phyloP scores from a whole-genome alignment of 2,888 invertebrate genomes.

The Torymus aiolomorphi region DNA sequence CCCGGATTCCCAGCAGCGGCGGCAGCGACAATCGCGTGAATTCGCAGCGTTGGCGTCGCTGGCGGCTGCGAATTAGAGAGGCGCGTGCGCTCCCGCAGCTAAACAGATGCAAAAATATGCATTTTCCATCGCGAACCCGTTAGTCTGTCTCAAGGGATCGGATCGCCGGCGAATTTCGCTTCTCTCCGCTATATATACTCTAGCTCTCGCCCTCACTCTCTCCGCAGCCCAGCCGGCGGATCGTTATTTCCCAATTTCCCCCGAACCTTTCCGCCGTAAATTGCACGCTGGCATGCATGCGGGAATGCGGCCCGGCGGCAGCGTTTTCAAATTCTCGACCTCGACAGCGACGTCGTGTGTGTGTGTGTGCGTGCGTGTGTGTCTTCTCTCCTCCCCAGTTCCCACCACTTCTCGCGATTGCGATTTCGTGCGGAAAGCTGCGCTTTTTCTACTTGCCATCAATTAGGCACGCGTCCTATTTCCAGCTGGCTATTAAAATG shows the following conservation, averaged over 20 bases:
- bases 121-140: constrained; percentile 45
- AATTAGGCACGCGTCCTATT: constrained; percentile 34
- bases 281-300: constrained; percentile 40
- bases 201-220: neutral
- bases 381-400: neutral
- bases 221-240: constrained; percentile 40
- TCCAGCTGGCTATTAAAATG: constrained; percentile 27
- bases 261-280: constrained; percentile 28
- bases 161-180: constrained; percentile 1
- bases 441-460: constrained; percentile 19
- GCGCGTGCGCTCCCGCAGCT: neutral
- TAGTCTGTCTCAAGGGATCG: constrained; percentile 34
- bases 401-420: constrained; percentile 1
- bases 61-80: constrained; percentile 37
- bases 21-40: constrained; percentile 1
- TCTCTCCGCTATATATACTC: neutral
- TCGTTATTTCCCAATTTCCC: constrained; percentile 63
- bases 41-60: neutral
- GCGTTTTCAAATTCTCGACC: constrained; percentile 26
- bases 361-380: too few species aligned
- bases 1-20: too few species aligned
- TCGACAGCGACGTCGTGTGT: too few species aligned
- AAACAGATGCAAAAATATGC: constrained; percentile 58
- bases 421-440: neutral
- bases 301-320: constrained; percentile 23